These are phyloP conservation scores for Bergia puertoricense DNA, from an alignment of 92 coral and sea anemone genomes.

Conservation along the genomic window DNA sequence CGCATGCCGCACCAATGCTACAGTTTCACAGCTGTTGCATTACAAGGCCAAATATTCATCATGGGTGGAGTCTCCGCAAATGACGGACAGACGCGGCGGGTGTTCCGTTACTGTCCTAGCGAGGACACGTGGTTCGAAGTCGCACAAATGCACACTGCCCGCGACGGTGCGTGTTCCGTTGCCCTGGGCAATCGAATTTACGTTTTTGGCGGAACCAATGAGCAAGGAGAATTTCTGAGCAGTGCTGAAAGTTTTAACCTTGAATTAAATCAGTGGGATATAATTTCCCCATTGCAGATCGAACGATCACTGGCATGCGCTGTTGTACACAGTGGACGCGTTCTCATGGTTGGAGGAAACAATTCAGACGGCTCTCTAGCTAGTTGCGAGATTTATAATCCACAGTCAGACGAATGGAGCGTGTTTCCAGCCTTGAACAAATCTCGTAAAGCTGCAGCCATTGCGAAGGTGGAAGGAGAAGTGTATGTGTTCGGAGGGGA, in stretches of 20 bases:
- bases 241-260: slow-evolving; percentile 38
- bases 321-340: slow-evolving; percentile 1
- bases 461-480: slow-evolving; percentile 32
- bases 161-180: slow-evolving; percentile 57
- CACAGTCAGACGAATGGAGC: slow-evolving; percentile 46
- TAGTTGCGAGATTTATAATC: slow-evolving; percentile 58
- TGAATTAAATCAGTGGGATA: slow-evolving; percentile 30
- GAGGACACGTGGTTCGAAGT: slow-evolving; percentile 36
- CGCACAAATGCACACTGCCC: slow-evolving; percentile 41
- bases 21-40: slow-evolving; percentile 20
- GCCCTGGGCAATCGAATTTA: slow-evolving; percentile 32
- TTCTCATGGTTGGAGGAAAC: slow-evolving; percentile 50
- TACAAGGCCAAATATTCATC: slow-evolving; percentile 11
- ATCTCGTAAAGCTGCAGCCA: slow-evolving; percentile 62
- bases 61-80: slow-evolving; percentile 25
- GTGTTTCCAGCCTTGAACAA: slow-evolving; percentile 26
- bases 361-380: slow-evolving; percentile 17
- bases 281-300: slow-evolving; percentile 38
- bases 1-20: slow-evolving; percentile 19
- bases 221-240: slow-evolving; percentile 1
- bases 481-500: slow-evolving; percentile 59
- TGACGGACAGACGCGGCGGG: slow-evolving; percentile 8
- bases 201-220: slow-evolving; percentile 45
- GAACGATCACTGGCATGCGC: slow-evolving; percentile 48
- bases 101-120: slow-evolving; percentile 1